phyloP scores from a whole-genome alignment of 2,888 invertebrate genomes.

The Smittia sp. region DNA sequence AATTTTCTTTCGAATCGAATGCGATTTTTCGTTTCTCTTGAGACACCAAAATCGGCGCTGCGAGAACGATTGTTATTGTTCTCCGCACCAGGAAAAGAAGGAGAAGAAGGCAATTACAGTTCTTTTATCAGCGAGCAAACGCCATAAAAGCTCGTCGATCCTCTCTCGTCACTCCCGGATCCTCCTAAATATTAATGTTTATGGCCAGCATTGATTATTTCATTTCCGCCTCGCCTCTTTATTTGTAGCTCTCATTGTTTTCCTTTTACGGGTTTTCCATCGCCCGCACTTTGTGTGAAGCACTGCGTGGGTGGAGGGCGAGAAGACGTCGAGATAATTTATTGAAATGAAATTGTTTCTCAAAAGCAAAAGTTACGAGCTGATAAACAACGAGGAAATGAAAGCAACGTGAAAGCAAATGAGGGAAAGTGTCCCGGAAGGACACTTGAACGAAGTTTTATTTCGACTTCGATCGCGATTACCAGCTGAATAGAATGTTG shows the following conservation, averaged over 20 bases:
- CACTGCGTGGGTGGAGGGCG: background rate
- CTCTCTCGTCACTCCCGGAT: background rate
- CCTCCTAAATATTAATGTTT: conserved; percentile 37
- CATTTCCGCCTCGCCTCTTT: background rate
- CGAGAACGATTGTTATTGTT: background rate
- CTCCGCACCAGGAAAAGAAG: background rate
- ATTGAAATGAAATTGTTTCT: conserved; percentile 25
- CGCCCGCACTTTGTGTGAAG: background rate
- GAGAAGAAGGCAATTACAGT: conserved; percentile 34
- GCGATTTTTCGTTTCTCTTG: background rate
- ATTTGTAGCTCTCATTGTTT: conserved; percentile 1
- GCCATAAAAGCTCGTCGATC: conserved; percentile 31
- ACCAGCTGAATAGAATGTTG: no score
- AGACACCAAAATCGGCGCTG: background rate
- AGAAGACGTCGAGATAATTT: conserved; percentile 23
- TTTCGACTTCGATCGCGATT: background rate
- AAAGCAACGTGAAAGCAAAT: background rate
- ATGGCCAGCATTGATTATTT: conserved; percentile 31
- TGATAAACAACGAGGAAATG: conserved; percentile 25
- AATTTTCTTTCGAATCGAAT: conserved; percentile 18
- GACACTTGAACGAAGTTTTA: conserved; percentile 11
- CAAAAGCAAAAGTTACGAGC: conserved; percentile 23
- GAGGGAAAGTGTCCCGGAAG: conserved; percentile 25
- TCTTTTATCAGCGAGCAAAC: conserved; percentile 11
- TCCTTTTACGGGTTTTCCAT: background rate